Percentiles rank a stretch among this genome's conserved stretches.
These are phyloP conservation scores for Peucedramus taeniatus DNA, from an alignment of 2,113 vertebrate genomes.

Conservation along the genomic window DNA sequence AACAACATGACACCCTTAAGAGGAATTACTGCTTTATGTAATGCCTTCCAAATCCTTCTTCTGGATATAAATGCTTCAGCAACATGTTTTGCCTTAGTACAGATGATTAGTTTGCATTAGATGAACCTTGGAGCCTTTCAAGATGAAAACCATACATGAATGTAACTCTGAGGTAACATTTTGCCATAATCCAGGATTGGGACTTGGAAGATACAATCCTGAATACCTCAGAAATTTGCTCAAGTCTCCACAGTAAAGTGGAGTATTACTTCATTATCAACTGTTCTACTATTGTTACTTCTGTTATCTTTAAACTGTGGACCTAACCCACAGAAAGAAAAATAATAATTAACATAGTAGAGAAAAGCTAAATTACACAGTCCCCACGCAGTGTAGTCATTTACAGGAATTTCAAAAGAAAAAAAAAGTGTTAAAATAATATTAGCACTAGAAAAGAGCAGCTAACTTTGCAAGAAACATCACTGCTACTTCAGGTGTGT, in stretches of 20 bases:
- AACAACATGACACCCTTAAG: neutral
- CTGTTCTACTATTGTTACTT: neutral
- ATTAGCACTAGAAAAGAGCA: neutral
- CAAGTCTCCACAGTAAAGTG: neutral
- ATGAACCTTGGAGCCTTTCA: neutral
- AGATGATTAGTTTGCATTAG: neutral
- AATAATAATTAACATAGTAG: neutral
- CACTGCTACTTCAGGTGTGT: neutral
- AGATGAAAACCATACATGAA: neutral
- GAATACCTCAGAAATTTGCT: neutral
- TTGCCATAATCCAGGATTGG: neutral
- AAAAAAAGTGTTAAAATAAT: neutral
- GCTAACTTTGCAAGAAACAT: neutral
- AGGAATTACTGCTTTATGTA: neutral
- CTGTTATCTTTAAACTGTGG: neutral
- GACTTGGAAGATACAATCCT: neutral
- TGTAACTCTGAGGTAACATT: neutral
- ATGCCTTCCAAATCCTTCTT: neutral
- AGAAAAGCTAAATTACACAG: neutral
- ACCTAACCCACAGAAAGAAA: neutral
- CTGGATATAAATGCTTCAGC: neutral
- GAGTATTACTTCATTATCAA: neutral
- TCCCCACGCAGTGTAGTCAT: rapidly evolving
- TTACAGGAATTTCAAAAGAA: neutral
- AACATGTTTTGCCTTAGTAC: neutral